Percentiles rank a stretch among this genome's conserved stretches.
These are phyloP conservation scores for Perca fluviatilis DNA, from an alignment of 2,113 vertebrate genomes.

Conservation along the genomic window DNA sequence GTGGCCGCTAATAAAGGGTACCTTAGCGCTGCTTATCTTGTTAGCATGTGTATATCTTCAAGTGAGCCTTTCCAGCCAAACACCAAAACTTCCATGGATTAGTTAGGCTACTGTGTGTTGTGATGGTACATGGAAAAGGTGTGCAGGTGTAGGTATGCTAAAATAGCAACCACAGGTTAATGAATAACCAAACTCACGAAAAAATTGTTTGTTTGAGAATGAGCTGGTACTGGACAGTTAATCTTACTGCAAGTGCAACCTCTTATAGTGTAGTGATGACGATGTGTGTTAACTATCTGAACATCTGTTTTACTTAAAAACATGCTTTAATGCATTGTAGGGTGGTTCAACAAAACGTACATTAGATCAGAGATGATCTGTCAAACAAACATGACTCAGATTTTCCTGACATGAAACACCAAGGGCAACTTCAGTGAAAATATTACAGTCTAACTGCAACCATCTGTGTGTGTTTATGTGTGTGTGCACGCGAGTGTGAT, in stretches of 20 bases:
- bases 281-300: conserved; percentile 33
- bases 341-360: conserved; percentile 60
- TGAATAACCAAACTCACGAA: background rate
- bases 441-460: conserved; percentile 68
- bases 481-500: conserved; percentile 39
- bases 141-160: background rate
- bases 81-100: background rate
- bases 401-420: conserved; percentile 71
- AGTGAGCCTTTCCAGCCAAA: background rate
- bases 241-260: background rate
- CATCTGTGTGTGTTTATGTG: conserved; percentile 65
- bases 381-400: conserved; percentile 75
- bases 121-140: background rate
- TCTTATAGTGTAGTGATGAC: background rate
- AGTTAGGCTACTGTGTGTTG: background rate
- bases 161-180: background rate
- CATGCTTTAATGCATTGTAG: conserved; percentile 37
- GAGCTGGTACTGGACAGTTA: background rate
- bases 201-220: background rate
- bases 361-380: conserved; percentile 64
- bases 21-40: background rate
- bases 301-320: conserved; percentile 57
- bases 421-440: conserved; percentile 53
- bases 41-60: background rate
- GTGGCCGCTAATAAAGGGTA: background rate